Percentiles rank a stretch among this genome's conserved stretches.
These are phyloP conservation scores for Acrobasis suavella DNA, from an alignment of 2,888 invertebrate genomes.

Conservation along the genomic window DNA sequence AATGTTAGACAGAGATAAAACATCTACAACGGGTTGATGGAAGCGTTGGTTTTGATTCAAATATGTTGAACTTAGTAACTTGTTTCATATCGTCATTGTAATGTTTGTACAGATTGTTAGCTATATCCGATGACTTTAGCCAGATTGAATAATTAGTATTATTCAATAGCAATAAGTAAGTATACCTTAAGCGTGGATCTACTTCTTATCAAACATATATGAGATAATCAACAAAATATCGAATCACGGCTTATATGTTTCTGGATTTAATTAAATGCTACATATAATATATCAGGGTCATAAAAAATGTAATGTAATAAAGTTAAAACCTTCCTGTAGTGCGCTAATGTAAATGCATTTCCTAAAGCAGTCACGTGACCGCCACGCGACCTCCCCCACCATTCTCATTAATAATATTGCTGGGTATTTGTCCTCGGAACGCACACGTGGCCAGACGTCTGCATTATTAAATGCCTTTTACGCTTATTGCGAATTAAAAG, in stretches of 20 bases:
- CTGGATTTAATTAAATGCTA: not conserved
- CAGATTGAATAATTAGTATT: too few relatives aligned
- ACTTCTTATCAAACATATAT: too few relatives aligned
- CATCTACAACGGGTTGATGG: too few relatives aligned
- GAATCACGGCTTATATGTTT: too few relatives aligned
- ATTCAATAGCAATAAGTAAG: too few relatives aligned
- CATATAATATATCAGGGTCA: conserved; percentile 8
- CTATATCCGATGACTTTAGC: too few relatives aligned
- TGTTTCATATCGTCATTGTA: too few relatives aligned
- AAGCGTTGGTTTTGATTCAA: too few relatives aligned
- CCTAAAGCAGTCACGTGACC: conserved; percentile 73
- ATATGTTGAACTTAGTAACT: too few relatives aligned
- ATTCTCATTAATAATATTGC: conserved; percentile 73
- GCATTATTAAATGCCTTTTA: conserved; percentile 83
- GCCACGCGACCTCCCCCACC: conserved; percentile 59
- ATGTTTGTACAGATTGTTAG: too few relatives aligned
- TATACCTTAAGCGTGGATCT: too few relatives aligned
- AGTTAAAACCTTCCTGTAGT: conserved; percentile 60
- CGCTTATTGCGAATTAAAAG: conserved; percentile 70
- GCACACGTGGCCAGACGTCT: conserved; percentile 74
- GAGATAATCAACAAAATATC: too few relatives aligned
- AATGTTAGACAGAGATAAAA: conserved; percentile 21
- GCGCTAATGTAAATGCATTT: conserved; percentile 53
- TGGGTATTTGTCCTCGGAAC: conserved; percentile 72
- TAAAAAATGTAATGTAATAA: conserved; percentile 34